Conservation (phyloP, 2,888 invertebrate genomes). For the Pasiphila rectangulata region DNA sequence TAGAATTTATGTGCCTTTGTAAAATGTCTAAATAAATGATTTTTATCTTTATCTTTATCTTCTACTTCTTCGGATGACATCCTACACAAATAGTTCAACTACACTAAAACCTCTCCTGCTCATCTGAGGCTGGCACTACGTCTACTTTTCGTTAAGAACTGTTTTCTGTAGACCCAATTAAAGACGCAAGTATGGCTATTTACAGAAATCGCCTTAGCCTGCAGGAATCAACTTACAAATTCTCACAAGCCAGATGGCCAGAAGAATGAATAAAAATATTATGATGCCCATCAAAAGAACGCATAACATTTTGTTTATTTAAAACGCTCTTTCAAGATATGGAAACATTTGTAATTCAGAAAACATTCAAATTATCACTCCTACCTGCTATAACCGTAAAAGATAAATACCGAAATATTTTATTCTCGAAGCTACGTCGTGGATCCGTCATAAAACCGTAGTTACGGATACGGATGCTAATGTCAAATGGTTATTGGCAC, state of each 20-base stretch:
- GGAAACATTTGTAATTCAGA: constrained; percentile 12
- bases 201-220: background rate
- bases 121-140: too few species aligned
- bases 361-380: constrained; percentile 16
- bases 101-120: too few species aligned
- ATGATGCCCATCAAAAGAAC: constrained; percentile 3
- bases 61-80: too few species aligned
- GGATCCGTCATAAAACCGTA: constrained; percentile 28
- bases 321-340: constrained; percentile 7
- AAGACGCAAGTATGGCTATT: background rate
- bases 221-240: constrained; percentile 6
- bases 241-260: constrained; percentile 11
- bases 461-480: constrained; percentile 16
- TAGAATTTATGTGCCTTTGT: too few species aligned
- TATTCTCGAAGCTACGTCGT: constrained; percentile 16
- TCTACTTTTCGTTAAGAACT: too few species aligned
- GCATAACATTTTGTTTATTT: constrained; percentile 16
- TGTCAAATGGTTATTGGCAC: constrained; percentile 28
- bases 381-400: constrained; percentile 23
- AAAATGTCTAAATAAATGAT: too few species aligned
- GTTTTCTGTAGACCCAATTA: too few species aligned
- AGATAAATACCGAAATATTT: constrained; percentile 29
- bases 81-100: too few species aligned
- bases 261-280: constrained; percentile 4
- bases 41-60: too few species aligned